phyloP scores from a whole-genome alignment of 92 coral and sea anemone species.

The Galaxea fascicularis region DNA sequence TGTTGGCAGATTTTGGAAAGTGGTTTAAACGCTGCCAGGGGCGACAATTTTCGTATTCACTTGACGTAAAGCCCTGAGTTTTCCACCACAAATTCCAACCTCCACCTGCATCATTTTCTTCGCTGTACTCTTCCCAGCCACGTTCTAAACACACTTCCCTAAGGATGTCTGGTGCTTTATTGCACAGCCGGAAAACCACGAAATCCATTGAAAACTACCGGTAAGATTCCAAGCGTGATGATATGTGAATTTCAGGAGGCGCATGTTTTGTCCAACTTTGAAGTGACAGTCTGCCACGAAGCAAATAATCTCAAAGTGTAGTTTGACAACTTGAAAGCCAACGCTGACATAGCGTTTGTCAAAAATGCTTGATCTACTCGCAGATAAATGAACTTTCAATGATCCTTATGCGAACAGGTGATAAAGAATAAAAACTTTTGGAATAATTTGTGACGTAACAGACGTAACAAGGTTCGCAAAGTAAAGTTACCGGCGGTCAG shows the following conservation, averaged over 20 bases:
- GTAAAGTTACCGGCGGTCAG: background rate
- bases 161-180: slow-evolving; percentile 82
- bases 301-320: background rate
- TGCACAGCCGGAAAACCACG: slow-evolving; percentile 83
- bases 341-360: background rate
- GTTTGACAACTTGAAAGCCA: background rate
- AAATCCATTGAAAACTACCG: background rate
- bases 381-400: background rate
- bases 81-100: slow-evolving; percentile 94
- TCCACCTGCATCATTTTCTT: slow-evolving; percentile 55
- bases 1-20: slow-evolving; percentile 82
- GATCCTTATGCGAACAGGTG: background rate
- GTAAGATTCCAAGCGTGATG: background rate
- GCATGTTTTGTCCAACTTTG: background rate
- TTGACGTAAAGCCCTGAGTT: slow-evolving; percentile 78
- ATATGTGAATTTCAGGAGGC: background rate
- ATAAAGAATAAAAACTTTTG: background rate
- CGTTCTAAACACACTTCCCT: slow-evolving; percentile 81
- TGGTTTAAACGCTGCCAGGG: slow-evolving; percentile 96
- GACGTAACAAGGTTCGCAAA: background rate
- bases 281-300: background rate
- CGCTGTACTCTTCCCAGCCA: slow-evolving; percentile 83
- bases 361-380: background rate
- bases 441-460: slow-evolving; percentile 41
- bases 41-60: slow-evolving; percentile 82